A percentile compares a stretch with the other conserved stretches of the same genome.
These are phyloP conservation scores for Nematopogon swammerdamellus DNA, from an alignment of 2,888 invertebrate species.

Conservation along the genomic window DNA sequence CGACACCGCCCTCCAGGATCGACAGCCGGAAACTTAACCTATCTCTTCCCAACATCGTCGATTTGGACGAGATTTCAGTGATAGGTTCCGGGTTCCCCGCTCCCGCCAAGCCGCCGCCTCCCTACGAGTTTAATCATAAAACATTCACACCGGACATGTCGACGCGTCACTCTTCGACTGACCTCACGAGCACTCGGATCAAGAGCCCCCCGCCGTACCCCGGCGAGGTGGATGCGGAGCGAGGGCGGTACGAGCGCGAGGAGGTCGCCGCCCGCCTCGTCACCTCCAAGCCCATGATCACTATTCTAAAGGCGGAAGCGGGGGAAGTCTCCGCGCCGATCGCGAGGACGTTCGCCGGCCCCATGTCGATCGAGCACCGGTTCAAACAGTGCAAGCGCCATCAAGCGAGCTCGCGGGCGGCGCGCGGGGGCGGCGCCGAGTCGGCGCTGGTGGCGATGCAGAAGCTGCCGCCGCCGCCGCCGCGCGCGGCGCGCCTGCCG, in stretches of 20 bases:
- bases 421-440: slow-evolving; percentile 27
- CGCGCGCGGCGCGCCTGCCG: slow-evolving; percentile 61
- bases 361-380: slow-evolving; percentile 46
- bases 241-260: slow-evolving; percentile 35
- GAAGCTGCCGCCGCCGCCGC: slow-evolving; percentile 52
- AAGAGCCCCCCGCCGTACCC: slow-evolving; percentile 27
- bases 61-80: slow-evolving; percentile 26
- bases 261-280: slow-evolving; percentile 75
- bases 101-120: slow-evolving; percentile 62
- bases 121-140: slow-evolving; percentile 63
- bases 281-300: slow-evolving; percentile 72
- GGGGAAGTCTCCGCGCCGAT: slow-evolving; percentile 63
- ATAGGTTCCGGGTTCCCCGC: slow-evolving; percentile 25
- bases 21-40: slow-evolving; percentile 58
- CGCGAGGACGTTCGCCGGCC: slow-evolving; percentile 51
- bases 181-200: slow-evolving; percentile 74
- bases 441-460: slow-evolving; percentile 58
- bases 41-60: slow-evolving; percentile 45
- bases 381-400: slow-evolving; percentile 49
- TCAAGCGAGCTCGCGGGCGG: slow-evolving; percentile 26
- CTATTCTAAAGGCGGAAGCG: slow-evolving; percentile 73
- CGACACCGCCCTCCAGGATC: slow-evolving; percentile 67
- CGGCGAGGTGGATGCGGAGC: too few relatives aligned
- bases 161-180: slow-evolving; percentile 21
- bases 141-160: slow-evolving; percentile 38